phyloP scores from a whole-genome alignment of 2,888 invertebrate genomes.

The Xylophagus ater region DNA sequence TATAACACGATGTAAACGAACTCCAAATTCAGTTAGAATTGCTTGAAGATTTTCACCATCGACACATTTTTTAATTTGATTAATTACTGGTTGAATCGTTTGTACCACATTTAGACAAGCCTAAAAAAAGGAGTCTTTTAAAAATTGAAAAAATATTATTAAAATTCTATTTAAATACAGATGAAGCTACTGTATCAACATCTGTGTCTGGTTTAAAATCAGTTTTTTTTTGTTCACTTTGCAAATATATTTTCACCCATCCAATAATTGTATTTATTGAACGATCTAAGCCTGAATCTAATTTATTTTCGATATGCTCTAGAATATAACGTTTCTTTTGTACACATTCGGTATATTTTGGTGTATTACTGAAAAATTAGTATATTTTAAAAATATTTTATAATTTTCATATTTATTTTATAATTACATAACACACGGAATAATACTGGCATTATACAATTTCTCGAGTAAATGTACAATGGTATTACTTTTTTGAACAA shows the following conservation, averaged over 20 bases:
- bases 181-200: conserved; percentile 73
- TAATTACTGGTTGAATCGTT: conserved; percentile 65
- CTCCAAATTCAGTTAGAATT: conserved; percentile 79
- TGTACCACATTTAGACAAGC: conserved; percentile 77
- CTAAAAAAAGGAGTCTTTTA: conserved; percentile 34
- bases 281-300: conserved; percentile 79
- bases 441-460: conserved; percentile 77
- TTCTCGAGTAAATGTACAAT: conserved; percentile 89
- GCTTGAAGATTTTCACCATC: conserved; percentile 88
- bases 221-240: conserved; percentile 87
- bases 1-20: conserved; percentile 83
- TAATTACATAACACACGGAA: conserved; percentile 75
- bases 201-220: conserved; percentile 87
- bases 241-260: conserved; percentile 82
- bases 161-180: conserved; percentile 41
- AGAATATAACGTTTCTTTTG: conserved; percentile 75
- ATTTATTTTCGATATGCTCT: conserved; percentile 81
- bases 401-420: conserved; percentile 6
- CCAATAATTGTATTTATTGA: conserved; percentile 79
- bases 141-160: not conserved
- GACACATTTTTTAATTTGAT: conserved; percentile 65
- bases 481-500: conserved; percentile 85
- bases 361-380: conserved; percentile 55
- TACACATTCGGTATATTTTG: conserved; percentile 79
- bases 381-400: too few species aligned